Evolutionary conservation across 2,113 vertebrate genomes (phyloP).

Genomic region (Odocoileus hemionus): DNA sequence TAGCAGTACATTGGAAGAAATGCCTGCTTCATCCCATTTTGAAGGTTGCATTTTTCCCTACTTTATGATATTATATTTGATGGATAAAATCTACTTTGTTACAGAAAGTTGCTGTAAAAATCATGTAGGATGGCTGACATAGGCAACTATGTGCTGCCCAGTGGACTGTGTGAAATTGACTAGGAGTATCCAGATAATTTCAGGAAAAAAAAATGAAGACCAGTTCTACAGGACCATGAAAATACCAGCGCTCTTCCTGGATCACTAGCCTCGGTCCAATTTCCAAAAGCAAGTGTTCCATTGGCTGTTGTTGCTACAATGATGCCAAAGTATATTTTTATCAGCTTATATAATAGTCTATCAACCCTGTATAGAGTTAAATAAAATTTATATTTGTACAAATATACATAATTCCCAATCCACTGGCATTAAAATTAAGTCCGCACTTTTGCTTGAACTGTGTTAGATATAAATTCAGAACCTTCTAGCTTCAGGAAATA

Average conservation of each 20-base stretch:
- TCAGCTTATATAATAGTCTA: background rate
- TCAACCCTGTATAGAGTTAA: background rate
- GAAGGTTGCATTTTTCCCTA: background rate
- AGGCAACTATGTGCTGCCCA: background rate
- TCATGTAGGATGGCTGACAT: background rate
- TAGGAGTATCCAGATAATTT: background rate
- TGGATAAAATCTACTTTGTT: background rate
- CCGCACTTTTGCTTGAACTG: background rate
- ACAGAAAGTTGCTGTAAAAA: constrained; percentile 3
- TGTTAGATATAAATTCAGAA: background rate
- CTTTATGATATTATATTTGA: background rate
- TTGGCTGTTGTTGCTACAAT: background rate
- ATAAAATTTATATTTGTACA: background rate
- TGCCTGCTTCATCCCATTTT: background rate
- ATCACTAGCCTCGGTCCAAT: background rate
- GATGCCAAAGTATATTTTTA: constrained; percentile 7
- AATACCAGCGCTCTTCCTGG: background rate
- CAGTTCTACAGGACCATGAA: constrained; percentile 10
- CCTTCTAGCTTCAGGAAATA: background rate
- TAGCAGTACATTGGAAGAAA: background rate
- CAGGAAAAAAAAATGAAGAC: constrained; percentile 20
- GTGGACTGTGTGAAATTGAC: background rate
- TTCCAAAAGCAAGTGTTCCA: background rate
- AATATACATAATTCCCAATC: background rate
- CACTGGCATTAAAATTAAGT: background rate